Percentiles rank a stretch among this genome's conserved stretches.
Conservation (phyloP, 1,140 invertebrate genomes). For the Pogonognathellus flavescens region DNA sequence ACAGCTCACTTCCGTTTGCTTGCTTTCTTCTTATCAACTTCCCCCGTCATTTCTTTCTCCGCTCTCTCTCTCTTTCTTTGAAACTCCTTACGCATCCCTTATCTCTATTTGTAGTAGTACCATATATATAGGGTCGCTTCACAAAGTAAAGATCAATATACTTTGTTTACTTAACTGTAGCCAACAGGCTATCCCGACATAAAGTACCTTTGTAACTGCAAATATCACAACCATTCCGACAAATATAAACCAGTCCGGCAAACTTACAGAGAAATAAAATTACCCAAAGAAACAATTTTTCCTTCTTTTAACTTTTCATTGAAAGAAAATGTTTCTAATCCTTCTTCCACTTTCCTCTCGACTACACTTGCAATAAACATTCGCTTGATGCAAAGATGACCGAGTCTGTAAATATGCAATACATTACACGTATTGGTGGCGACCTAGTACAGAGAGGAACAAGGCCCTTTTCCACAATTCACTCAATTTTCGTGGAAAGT, state of each 20-base stretch:
- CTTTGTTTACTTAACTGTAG: conserved; percentile 16
- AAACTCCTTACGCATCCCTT: conserved; percentile 26
- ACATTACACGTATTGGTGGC: too few relatives aligned
- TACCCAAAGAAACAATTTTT: conserved; percentile 14
- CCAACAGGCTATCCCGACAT: background rate
- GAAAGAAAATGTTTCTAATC: conserved; percentile 12
- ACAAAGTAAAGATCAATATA: background rate
- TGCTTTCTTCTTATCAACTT: conserved; percentile 41
- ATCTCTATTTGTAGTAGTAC: background rate
- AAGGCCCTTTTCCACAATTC: background rate
- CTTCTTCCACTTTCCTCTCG: background rate
- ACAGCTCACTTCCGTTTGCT: conserved; percentile 52
- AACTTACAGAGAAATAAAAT: background rate
- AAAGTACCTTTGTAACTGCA: background rate
- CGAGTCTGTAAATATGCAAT: too few relatives aligned
- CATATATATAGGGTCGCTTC: background rate
- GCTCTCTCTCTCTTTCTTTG: conserved; percentile 20
- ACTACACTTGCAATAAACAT: background rate
- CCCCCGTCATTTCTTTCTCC: too few relatives aligned
- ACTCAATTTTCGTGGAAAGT: background rate
- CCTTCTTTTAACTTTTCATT: background rate
- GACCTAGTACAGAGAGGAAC: too few relatives aligned
- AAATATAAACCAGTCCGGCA: conserved; percentile 2
- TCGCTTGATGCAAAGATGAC: too few relatives aligned
- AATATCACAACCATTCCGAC: background rate